Evolutionary conservation across 2,113 vertebrate genomes (phyloP).

Genomic region (Motacilla alba): DNA sequence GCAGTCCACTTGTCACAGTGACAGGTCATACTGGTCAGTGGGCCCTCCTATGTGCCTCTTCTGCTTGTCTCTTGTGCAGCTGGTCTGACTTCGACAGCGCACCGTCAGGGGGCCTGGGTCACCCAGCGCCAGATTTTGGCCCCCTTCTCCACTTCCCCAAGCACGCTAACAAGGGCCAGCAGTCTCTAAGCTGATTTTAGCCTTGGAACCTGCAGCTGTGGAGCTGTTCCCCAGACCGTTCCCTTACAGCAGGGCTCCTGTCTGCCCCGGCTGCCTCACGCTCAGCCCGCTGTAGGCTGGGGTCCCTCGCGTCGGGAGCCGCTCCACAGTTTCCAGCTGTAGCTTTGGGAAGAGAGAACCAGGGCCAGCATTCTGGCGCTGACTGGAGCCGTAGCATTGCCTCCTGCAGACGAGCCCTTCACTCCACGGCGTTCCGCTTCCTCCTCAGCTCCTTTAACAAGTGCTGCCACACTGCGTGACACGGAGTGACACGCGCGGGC

Average conservation of each 20-base stretch:
- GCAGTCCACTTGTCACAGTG: no score
- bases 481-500: rapidly evolving
- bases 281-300: no score
- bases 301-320: rapidly evolving
- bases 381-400: background rate
- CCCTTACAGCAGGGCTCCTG: no score
- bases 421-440: rapidly evolving
- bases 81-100: background rate
- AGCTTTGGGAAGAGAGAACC: background rate
- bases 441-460: background rate
- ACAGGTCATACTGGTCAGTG: background rate
- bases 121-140: no score
- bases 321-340: rapidly evolving
- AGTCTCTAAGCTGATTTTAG: background rate
- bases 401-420: background rate
- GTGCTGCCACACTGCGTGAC: rapidly evolving
- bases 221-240: background rate
- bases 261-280: rapidly evolving
- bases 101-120: no score
- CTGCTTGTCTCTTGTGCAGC: background rate
- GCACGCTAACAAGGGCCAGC: background rate
- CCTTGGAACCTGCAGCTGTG: background rate
- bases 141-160: background rate
- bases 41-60: no score
- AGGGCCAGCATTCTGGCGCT: background rate